A percentile compares a stretch with the other conserved stretches of the same genome.
Conservation (phyloP, 2,113 vertebrate genomes). For the Scytalopus superciliaris region DNA sequence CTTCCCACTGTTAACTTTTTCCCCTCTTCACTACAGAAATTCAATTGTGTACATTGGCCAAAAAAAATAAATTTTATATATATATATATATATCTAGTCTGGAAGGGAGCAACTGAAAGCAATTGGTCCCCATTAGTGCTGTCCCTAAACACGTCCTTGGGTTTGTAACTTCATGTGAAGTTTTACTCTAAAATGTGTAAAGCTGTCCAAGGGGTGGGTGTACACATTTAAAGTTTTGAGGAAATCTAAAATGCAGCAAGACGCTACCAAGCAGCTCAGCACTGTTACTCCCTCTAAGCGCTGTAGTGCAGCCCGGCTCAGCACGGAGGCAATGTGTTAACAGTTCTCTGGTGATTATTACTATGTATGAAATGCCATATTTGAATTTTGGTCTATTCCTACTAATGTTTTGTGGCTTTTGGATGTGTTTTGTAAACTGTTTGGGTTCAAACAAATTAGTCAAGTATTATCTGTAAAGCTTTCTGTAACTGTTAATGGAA, state of each 20-base stretch:
- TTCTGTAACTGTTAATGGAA: slow-evolving; percentile 77
- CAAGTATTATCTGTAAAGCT: slow-evolving; percentile 75
- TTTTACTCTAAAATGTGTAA: slow-evolving; percentile 38
- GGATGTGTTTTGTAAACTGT: slow-evolving; percentile 76
- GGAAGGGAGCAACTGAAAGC: neutral
- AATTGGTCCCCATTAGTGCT: slow-evolving; percentile 65
- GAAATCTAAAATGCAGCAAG: slow-evolving; percentile 12
- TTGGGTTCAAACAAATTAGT: slow-evolving; percentile 86
- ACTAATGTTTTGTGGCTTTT: slow-evolving; percentile 71
- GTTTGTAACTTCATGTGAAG: slow-evolving; percentile 58
- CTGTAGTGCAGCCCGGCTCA: slow-evolving; percentile 47
- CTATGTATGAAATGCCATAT: slow-evolving; percentile 72
- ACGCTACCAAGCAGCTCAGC: slow-evolving; percentile 38
- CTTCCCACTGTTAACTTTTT: neutral
- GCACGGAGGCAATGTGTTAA: slow-evolving; percentile 55
- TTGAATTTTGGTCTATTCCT: slow-evolving; percentile 77
- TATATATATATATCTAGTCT: neutral
- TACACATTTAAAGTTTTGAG: slow-evolving; percentile 11
- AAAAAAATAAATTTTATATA: neutral
- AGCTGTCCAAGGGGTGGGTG: slow-evolving; percentile 29
- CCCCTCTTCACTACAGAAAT: neutral
- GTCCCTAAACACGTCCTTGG: slow-evolving; percentile 53
- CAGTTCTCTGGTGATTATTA: slow-evolving; percentile 63
- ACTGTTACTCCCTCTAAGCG: slow-evolving; percentile 36
- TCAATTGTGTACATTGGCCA: neutral